phyloP scores from a whole-genome alignment of 2,888 invertebrate species.

The Druceiella hillmani region DNA sequence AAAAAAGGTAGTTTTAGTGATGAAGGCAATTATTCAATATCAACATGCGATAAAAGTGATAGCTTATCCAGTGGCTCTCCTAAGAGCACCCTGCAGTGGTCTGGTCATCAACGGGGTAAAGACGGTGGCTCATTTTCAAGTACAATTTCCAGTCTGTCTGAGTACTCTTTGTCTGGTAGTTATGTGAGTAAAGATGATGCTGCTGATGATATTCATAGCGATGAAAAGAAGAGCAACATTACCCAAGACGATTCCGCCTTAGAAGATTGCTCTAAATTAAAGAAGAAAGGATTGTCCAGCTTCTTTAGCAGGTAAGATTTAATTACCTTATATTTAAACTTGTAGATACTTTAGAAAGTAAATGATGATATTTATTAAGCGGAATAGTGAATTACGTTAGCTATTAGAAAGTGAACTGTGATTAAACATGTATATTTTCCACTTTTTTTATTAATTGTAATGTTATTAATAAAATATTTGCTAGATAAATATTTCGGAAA shows the following conservation, averaged over 20 bases:
- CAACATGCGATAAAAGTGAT: constrained; percentile 49
- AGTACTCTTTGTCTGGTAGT: constrained; percentile 60
- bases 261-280: constrained; percentile 43
- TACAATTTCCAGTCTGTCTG: constrained; percentile 66
- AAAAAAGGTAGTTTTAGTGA: constrained; percentile 51
- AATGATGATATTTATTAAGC: no score
- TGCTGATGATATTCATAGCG: no score
- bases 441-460: no score
- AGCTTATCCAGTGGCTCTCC: constrained; percentile 42
- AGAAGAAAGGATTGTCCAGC: constrained; percentile 56
- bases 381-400: no score
- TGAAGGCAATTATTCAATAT: constrained; percentile 47
- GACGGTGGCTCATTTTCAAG: constrained; percentile 63
- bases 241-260: constrained; percentile 27
- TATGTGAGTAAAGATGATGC: constrained; percentile 50
- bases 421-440: no score
- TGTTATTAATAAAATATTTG: no score
- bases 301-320: constrained; percentile 57
- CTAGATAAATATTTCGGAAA: no score
- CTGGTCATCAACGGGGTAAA: constrained; percentile 49
- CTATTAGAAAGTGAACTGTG: no score
- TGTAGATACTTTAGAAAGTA: no score
- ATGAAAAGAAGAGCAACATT: constrained; percentile 23
- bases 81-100: constrained; percentile 47
- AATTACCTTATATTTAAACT: no score